Evolutionary conservation across 2,888 invertebrate species (phyloP), one percentile per base, ranked within the genome.

Genomic region (Acanthosepion esculentum): DNA sequence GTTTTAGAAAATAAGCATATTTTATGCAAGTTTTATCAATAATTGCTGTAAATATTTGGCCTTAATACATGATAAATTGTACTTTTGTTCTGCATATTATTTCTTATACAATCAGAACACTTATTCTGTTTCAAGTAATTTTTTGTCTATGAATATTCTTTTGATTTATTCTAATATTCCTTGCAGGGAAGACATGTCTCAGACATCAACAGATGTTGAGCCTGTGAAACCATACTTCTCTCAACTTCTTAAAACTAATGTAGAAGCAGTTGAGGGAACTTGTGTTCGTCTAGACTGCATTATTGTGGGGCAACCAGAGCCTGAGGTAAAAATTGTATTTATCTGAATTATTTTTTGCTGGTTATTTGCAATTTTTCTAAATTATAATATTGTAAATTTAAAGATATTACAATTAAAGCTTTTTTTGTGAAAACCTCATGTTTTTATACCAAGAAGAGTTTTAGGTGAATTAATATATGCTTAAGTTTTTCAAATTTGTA

Each of bases 181-280:
- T 94, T 94, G 41, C 95, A 96, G 96, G 94, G 96, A 96, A 95
- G 96, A 97, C 59, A 96, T 96, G 95, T 96, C 96, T 29, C 96
- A 96, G 55, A 96, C 98, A 95, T 98, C 98, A 64, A 98, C 98
- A n/a, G 97, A 97, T 96, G 98, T 98, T 97, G 98, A 98, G 96
- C 98, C 98, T 0, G 98, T 98, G n/a, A 98, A 98, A 96, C 97
- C 97, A 26, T 96, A 95, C 64, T 97, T 97, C 96, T 96, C 96
- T 15, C 97, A 97, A 95, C 96, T 96, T 92, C 96, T 97, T 91
- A 94, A 96, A 64, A 96, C 96, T 91, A 96, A 96, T 95, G 96
- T 96, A 94, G 97, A 97, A 94, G 97, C 96, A 12, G 96, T 96
- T 95, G 97, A 97, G 95, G 97, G 97, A 26, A 96, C 96, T 94